Base-by-base conservation (phyloP, 2,888 invertebrate genomes). In the Papilio protenor region DNA sequence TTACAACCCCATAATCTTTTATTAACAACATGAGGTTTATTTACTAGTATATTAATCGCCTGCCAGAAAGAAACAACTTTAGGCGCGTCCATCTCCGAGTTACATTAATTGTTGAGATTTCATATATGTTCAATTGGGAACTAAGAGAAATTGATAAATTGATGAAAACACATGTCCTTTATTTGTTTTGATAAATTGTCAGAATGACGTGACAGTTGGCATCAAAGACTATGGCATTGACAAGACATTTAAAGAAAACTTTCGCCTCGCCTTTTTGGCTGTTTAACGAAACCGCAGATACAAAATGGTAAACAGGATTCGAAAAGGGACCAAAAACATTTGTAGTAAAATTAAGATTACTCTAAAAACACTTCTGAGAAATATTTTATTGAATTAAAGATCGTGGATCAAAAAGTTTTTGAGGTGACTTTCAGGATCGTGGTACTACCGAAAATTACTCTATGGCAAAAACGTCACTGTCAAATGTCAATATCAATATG, bases 1-100 rank as follows among this genome's bases (percentile, higher is more conserved):
- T 91, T 95, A 74, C 86, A 87, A 21, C 96, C 96, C 88, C 96
- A 96, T 85, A 97, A 91, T 87, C 96, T 96, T 84, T 96, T 96
- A 89, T 97, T 97, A 10, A 97, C 91, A 77, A 97, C 95, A 87
- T 97, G 97, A 74, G 97, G 96, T 87, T 96, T 96, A 77, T 91
- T 93, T 78, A 96, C 87, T 86, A 97, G 96, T 81, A 97, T 95
- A 74, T 92, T 87, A 75, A 97, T 88, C 1, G 96, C 94, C 79
- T 95, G 92, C 96, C 97, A 97, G 90, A 97, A 97, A 45, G 82
- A 84, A 69, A 21, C n/a, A 21, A 12, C 66, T 21, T 69, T 69
- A 45, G 40, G n/a, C 5, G 45, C n/a, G 5, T 45, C 21, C 66
- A 69, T 69, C 21, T 12, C 18, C 21, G 11, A 12, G 18, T 69